Base-by-base conservation (phyloP, 2,888 invertebrate species). In the Agrilus cyanescens region DNA sequence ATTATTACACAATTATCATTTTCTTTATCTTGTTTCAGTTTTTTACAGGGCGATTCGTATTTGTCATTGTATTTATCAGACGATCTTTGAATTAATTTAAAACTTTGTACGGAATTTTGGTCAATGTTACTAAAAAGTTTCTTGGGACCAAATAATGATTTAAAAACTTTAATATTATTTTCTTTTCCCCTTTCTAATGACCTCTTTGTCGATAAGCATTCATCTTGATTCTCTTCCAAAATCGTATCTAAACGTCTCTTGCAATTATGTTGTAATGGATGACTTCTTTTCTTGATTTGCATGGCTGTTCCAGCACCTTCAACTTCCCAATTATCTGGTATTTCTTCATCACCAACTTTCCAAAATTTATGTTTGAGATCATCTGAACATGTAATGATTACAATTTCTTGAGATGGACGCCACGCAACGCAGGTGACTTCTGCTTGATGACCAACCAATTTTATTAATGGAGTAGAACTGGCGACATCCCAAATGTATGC, bases 371-470 rank as follows among this genome's bases (percentile, higher is more conserved):
- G 83, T 0, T 77, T 68, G 10, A 82, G 80, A 67, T 90, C 90
- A 60, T 90, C 90, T 38, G 86, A 82, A 62, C 88, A 85, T 0
- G 89, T 89, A 12, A 86, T 81, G 36, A 88, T 65, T 60, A 76
- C 75, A 14, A 53, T 48, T 57, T 77, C 75, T 5, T 73, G 72
- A 37, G 50, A 56, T 40, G 62, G 67, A 51, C 80, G 77, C 90
- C 90, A 91, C 2, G 85, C 82, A 2, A 89, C 86, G 59, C 85
- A 84, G 0, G 89, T 88, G 0, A 93, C 91, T 70, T 93, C 93
- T 7, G 84, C 85, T 34, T 75, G 70, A 59, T 93, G 91, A 0
- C 89, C 90, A 1, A 71, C 68, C 4, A 93, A 68, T 39, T 74
- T 72, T 14, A 82, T 76, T 8, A 88, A 62, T 1, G 89, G 87